A percentile compares a stretch with the other conserved stretches of the same genome.
Evolutionary conservation across 2,888 invertebrate species (phyloP).

Genomic region (Blastobasis lacticolella): DNA sequence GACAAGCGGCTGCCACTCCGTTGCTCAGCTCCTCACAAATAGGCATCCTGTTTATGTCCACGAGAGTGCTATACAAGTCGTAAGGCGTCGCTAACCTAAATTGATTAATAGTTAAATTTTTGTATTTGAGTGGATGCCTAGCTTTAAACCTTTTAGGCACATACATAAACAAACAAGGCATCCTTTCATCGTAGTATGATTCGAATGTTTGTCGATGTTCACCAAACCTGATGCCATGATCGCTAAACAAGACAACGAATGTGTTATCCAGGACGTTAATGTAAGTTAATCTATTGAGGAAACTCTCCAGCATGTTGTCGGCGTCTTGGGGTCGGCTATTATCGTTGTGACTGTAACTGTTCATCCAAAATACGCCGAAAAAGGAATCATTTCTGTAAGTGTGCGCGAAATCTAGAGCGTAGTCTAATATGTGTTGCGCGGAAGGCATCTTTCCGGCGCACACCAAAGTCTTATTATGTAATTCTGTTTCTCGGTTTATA

Average conservation of each 20-base stretch:
- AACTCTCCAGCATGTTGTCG: constrained; percentile 75
- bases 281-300: constrained; percentile 74
- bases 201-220: constrained; percentile 78
- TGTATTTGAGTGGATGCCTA: constrained; percentile 67
- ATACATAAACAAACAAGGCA: constrained; percentile 83
- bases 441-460: constrained; percentile 70
- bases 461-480: constrained; percentile 55
- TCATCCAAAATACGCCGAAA: constrained; percentile 87
- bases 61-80: constrained; percentile 82
- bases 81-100: constrained; percentile 82
- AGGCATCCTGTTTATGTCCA: constrained; percentile 75
- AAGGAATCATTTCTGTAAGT: constrained; percentile 76
- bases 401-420: constrained; percentile 78
- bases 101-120: constrained; percentile 75
- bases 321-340: constrained; percentile 79
- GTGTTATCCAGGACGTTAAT: constrained; percentile 77
- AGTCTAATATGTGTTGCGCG: constrained; percentile 80
- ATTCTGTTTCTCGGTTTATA: constrained; percentile 76
- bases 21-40: constrained; percentile 29
- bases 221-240: constrained; percentile 87
- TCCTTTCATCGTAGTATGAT: constrained; percentile 85
- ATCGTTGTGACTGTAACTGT: constrained; percentile 82
- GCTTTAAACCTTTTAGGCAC: constrained; percentile 76
- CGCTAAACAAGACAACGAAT: constrained; percentile 83
- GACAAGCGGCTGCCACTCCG: constrained; percentile 68